phyloP scores from a whole-genome alignment of 2,113 vertebrate species.

The Perognathus longimembris region DNA sequence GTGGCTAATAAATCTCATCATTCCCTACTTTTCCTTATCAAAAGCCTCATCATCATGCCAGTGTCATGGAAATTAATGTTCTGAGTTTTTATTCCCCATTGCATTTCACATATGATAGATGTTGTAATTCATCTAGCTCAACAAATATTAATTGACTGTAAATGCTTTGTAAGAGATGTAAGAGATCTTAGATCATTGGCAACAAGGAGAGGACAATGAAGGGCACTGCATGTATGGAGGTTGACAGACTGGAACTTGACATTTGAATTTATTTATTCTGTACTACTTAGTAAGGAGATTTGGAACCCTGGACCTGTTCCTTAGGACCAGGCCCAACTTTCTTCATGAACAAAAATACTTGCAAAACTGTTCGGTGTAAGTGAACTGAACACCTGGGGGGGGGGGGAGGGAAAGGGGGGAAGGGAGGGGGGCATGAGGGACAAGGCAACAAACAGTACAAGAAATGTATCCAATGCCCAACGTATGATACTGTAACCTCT shows the following conservation, averaged over 20 bases:
- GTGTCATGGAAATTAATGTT: neutral
- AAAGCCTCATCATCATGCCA: conserved; percentile 9
- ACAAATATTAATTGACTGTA: neutral
- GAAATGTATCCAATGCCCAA: too few relatives aligned
- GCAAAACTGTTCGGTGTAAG: too few relatives aligned
- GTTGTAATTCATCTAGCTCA: neutral
- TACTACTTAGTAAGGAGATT: neutral
- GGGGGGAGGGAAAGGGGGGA: too few relatives aligned
- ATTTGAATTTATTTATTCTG: neutral
- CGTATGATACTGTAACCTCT: too few relatives aligned
- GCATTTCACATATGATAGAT: neutral
- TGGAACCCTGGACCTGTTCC: neutral
- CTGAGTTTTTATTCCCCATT: conserved; percentile 11
- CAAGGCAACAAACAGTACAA: too few relatives aligned
- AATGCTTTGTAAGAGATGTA: neutral
- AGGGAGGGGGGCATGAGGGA: too few relatives aligned
- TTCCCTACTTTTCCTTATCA: neutral
- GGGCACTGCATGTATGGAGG: neutral
- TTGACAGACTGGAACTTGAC: neutral
- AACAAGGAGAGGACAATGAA: neutral
- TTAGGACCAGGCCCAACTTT: neutral
- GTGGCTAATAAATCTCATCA: neutral
- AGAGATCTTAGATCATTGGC: neutral
- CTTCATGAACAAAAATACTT: neutral
- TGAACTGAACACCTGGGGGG: too few relatives aligned